These are phyloP conservation scores for Chionodraco myersi DNA, from an alignment of 2,113 vertebrate species.

Conservation along the genomic window DNA sequence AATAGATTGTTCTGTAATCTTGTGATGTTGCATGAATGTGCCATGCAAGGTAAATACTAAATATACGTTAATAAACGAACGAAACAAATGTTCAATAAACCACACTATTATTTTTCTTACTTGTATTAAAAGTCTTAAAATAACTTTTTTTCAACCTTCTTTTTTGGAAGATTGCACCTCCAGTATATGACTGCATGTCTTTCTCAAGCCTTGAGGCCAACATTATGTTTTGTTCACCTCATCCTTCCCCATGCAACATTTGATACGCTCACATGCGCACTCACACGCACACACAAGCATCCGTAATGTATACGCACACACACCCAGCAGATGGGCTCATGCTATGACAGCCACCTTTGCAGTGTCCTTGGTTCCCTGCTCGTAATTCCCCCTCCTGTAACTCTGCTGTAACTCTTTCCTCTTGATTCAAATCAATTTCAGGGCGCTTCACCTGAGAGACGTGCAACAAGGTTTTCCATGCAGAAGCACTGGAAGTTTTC, in stretches of 20 bases:
- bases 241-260: conserved; percentile 38
- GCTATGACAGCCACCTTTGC: conserved; percentile 53
- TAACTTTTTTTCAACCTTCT: conserved; percentile 32
- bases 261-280: background rate
- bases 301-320: conserved; percentile 27
- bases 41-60: background rate
- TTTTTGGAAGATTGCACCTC: conserved; percentile 20
- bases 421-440: conserved; percentile 65
- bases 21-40: too few relatives aligned
- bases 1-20: too few relatives aligned
- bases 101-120: background rate
- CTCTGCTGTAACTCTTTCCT: conserved; percentile 49
- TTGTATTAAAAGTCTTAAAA: conserved; percentile 6
- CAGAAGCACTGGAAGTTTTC: conserved; percentile 44
- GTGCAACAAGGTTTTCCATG: conserved; percentile 23
- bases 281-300: background rate
- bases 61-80: background rate
- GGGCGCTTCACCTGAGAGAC: conserved; percentile 40
- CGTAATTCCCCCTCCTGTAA: conserved; percentile 8
- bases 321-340: conserved; percentile 54
- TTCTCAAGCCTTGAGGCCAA: conserved; percentile 28
- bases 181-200: conserved; percentile 16
- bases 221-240: conserved; percentile 31
- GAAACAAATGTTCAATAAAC: background rate
- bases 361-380: conserved; percentile 60